Evolutionary conservation across 35 echinoderm and acorn worm genomes (phyloP).

Genomic region (Diadema setosum): DNA sequence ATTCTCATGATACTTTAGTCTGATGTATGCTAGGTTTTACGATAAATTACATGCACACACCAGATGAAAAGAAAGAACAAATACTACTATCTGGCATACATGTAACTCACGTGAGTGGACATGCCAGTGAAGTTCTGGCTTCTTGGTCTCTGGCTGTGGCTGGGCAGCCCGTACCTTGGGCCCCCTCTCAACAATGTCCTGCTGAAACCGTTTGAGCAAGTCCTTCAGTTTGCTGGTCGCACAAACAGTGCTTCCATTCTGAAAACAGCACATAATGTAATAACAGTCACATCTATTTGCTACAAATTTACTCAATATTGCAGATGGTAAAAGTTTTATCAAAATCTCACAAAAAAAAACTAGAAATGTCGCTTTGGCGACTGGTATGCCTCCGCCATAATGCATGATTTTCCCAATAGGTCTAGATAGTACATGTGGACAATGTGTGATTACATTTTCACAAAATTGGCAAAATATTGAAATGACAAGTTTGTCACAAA

Average conservation of each 20-base stretch:
- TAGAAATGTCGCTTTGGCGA: too few relatives aligned
- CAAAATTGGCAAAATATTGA: too few relatives aligned
- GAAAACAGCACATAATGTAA: too few relatives aligned
- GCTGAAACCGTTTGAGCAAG: slow-evolving; percentile 55
- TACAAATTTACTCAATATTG: too few relatives aligned
- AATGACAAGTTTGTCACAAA: too few relatives aligned
- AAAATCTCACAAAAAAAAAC: too few relatives aligned
- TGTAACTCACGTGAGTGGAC: slow-evolving; percentile 7
- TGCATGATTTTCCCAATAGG: too few relatives aligned
- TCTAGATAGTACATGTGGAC: too few relatives aligned
- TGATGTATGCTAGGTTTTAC: not conserved
- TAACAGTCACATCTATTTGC: too few relatives aligned
- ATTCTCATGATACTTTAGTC: not conserved
- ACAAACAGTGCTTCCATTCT: slow-evolving; percentile 78
- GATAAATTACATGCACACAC: not conserved
- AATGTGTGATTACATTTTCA: too few relatives aligned
- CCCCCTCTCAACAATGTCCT: slow-evolving; percentile 70
- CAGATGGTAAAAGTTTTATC: too few relatives aligned
- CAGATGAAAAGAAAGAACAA: not conserved
- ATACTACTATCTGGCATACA: not conserved
- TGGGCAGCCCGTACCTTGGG: slow-evolving; percentile 3
- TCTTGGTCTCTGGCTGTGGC: slow-evolving; percentile 35
- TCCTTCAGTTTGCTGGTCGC: slow-evolving; percentile 72
- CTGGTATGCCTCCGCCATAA: too few relatives aligned
- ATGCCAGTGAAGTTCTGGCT: slow-evolving; percentile 46